A percentile compares a stretch with the other conserved stretches of the same genome.
Conservation (phyloP, 2,113 vertebrate species). For the Actinemys pallida region DNA sequence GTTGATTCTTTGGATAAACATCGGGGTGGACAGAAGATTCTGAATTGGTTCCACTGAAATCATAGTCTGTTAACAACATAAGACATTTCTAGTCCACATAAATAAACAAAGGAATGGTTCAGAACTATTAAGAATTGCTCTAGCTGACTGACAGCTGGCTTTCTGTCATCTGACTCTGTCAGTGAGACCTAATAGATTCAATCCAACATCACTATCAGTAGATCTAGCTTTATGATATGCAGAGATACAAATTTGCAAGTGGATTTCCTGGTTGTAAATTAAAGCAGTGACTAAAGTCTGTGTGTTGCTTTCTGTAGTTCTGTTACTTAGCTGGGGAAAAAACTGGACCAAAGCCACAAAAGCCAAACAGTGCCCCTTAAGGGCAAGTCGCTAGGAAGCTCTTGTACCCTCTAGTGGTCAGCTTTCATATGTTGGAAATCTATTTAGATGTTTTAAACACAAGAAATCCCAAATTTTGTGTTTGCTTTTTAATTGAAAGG, state of each 20-base stretch:
- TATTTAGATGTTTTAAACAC: rapidly evolving
- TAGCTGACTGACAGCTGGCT: background rate
- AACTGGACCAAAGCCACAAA: background rate
- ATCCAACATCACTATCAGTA: rapidly evolving
- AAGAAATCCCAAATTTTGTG: background rate
- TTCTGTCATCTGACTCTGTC: background rate
- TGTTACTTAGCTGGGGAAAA: rapidly evolving
- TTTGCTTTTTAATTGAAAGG: background rate
- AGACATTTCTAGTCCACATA: background rate
- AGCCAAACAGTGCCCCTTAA: rapidly evolving
- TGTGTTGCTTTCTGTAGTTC: background rate
- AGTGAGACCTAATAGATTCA: background rate
- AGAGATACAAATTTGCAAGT: background rate
- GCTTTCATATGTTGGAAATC: rapidly evolving
- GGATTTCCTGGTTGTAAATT: background rate
- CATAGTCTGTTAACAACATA: conserved; percentile 47
- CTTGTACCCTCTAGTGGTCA: conserved; percentile 1
- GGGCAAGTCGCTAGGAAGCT: background rate
- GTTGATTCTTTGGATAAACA: conserved; percentile 81
- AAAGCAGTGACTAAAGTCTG: background rate
- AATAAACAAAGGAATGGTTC: background rate
- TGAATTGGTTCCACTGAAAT: conserved; percentile 28
- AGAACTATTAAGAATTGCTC: background rate
- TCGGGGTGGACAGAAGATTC: conserved; percentile 75
- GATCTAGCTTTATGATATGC: background rate